Evolutionary conservation across 2,888 invertebrate species (phyloP), one percentile per base, ranked within the genome.

Genomic region (Drosophila barbarae): DNA sequence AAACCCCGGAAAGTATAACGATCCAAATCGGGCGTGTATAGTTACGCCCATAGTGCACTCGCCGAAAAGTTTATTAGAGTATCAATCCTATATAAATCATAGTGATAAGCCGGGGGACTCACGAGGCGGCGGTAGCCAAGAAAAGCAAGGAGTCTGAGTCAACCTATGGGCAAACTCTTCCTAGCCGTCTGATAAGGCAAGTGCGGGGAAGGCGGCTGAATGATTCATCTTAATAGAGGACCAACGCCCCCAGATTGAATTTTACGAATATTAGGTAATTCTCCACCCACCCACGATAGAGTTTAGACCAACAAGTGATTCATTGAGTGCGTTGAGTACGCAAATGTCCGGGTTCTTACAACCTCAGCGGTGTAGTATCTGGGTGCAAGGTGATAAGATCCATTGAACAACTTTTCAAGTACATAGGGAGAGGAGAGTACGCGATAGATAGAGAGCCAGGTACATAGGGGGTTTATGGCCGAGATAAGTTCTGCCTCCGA

Each of bases 91-190:
- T 18, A 63, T 66, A 59, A 58, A 64, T 61, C 46, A 42, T 12
- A 6, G 36, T 15, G 54, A 68, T 70, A 59, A 44, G 26, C 13
- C 7, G 39, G 50, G 84, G 77, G 80, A 83, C 54, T 71, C 80
- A 77, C 83, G 28, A 10, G 1, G 35, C 23, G 49, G n/a, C n/a
- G 32, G 15, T 41, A 39, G 32, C 26, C 18, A 10, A 21, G 18
- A 8, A 13, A 32, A 21, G 42, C 18, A 18, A 10, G 5, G 8
- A 23, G 23, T 10, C 10, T 63, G 63, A 65, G 26, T 63, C 66
- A 63, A 13, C 13, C 13, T 2, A 3, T 6, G 8, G 10, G 35
- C 35, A 13, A 23, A 23, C 34, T 12, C 39, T 42, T n/a, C 42
- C 49, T n/a, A 1, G 38, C 30, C 12, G 1, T 3, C 6, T 64